A percentile compares a stretch with the other conserved stretches of the same genome.
phyloP scores from a whole-genome alignment of 64 coral and sea anemone genomes.

The Trachythela sp. region DNA sequence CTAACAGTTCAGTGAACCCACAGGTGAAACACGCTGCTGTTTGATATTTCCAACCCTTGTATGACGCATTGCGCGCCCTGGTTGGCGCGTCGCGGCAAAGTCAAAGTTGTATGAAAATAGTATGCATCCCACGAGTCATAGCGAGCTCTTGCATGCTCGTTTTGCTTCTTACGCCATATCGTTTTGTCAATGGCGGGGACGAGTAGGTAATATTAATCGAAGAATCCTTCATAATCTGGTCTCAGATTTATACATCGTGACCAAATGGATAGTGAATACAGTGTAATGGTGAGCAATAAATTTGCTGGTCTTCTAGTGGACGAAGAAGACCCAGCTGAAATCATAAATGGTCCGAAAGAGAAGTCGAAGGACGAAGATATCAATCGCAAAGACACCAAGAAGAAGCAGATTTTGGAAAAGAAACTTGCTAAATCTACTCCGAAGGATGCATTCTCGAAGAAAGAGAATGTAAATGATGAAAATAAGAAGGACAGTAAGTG shows the following conservation, averaged over 20 bases:
- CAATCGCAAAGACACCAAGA: background rate
- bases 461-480: conserved; percentile 22
- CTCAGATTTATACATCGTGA: background rate
- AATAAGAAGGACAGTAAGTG: conserved; percentile 21
- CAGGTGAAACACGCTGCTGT: too few species aligned
- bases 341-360: conserved; percentile 10
- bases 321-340: background rate
- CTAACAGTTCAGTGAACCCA: too few species aligned
- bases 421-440: background rate
- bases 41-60: too few species aligned
- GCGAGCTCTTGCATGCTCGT: background rate
- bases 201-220: conserved; percentile 6
- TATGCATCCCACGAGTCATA: background rate
- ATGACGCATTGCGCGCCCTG: too few species aligned
- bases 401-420: conserved; percentile 2
- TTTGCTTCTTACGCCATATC: conserved; percentile 13
- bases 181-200: conserved; percentile 11
- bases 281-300: conserved; percentile 15
- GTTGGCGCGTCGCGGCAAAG: too few species aligned
- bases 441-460: conserved; percentile 19
- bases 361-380: conserved; percentile 14
- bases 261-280: conserved; percentile 22
- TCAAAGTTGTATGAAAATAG: background rate
- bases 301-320: conserved; percentile 16
- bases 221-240: conserved; percentile 22